Base-by-base conservation (phyloP, 1,140 invertebrate genomes). In the Listronotus bonariensis region DNA sequence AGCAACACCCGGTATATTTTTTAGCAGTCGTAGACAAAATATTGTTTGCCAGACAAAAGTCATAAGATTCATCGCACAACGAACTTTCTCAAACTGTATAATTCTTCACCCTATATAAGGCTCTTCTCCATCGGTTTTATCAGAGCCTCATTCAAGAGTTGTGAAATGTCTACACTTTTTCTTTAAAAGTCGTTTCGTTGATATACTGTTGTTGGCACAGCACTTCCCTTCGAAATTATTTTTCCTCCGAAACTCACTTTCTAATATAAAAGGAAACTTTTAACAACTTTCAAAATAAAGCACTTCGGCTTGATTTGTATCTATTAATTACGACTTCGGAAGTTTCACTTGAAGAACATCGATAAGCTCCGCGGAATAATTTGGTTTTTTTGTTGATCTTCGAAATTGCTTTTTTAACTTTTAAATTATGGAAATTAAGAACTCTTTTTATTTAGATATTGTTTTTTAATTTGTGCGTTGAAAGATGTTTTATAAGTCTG, bases 281-380 rank as follows among this genome's bases (percentile, higher is more conserved):
- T 62, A 53, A 62, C 46, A 62, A 62, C 43, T 62, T 62, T 46
- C 59, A 49, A 62, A 62, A 62, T 62, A 62, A 62, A 62, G 45
- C 49, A 52, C 42, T 61, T 26, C 42, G 18, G 46, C 57, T 62
- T 46, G 59, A 62, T 62, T 62, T 48, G 59, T 62, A 62, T 62
- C 59, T 62, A 62, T 62, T 62, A 62, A 62, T 62, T 62, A 62
- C 40, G 34, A 53, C 12, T 62, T 62, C 38, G 49, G 46, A 42
- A 58, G 51, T 54, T 54, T 54, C 32, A 32, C 26, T 14, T 32
- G 20, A 26, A 5, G 7, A 36, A 36, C 34, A 36, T 36, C 34
- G 34, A 36, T 12, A 36, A 36, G 8, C 8, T 36, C 8, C 7
- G 34, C 20, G 8, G 11, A 36, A 36, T 36, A 36, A 36, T 36